These are phyloP conservation scores for Diglossa brunneiventris DNA, from an alignment of 2,113 vertebrate species.

Conservation along the genomic window DNA sequence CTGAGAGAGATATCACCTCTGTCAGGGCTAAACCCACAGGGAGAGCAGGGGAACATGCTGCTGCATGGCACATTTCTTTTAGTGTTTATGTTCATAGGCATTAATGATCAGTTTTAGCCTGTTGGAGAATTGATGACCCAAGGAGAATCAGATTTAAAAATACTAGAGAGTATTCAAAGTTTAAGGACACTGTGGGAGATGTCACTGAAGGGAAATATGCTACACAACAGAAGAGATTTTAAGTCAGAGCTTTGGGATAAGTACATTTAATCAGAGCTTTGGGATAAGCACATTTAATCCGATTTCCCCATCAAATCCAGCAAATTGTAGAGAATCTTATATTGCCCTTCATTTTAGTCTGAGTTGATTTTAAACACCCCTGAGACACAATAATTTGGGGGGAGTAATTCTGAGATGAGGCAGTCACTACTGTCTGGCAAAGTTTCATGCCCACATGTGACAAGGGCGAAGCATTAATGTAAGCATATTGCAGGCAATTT, in stretches of 20 bases:
- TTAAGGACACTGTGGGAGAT: background rate
- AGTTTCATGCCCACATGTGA: background rate
- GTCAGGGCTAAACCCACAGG: background rate
- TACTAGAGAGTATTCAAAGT: background rate
- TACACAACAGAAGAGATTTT: background rate
- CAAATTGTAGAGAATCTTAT: background rate
- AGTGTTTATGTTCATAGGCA: background rate
- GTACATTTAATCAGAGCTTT: background rate
- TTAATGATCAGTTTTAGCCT: background rate
- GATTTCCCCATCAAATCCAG: background rate
- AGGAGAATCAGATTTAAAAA: background rate
- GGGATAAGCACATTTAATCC: background rate
- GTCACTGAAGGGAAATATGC: background rate
- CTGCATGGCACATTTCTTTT: background rate
- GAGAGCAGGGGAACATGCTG: background rate
- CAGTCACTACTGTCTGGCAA: background rate
- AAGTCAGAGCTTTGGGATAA: background rate
- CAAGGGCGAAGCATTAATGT: accelerated
- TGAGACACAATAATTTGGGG: background rate
- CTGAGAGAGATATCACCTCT: background rate
- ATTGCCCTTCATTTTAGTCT: background rate
- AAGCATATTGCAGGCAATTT: background rate
- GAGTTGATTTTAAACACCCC: background rate
- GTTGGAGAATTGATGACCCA: background rate
- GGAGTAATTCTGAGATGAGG: background rate